A percentile compares a stretch with the other conserved stretches of the same genome.
Conservation (phyloP, 2,888 invertebrate species). For the Parthenolecanium corni region DNA sequence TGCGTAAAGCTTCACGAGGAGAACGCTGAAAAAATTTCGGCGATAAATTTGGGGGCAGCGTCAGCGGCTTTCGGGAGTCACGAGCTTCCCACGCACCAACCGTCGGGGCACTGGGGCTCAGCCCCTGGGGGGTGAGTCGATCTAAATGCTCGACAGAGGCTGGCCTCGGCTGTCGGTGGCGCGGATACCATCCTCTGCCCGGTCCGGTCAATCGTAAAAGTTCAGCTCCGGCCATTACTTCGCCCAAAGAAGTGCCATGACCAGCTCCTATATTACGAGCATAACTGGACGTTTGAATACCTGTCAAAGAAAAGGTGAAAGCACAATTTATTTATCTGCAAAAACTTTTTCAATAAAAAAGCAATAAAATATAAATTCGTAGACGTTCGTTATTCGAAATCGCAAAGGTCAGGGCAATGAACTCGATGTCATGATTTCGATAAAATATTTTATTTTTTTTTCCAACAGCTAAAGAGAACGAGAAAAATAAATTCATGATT, state of each 20-base stretch:
- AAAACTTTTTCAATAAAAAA: too few relatives aligned
- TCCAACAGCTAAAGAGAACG: too few relatives aligned
- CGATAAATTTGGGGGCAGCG: conserved; percentile 76
- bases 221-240: conserved; percentile 61
- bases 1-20: conserved; percentile 70
- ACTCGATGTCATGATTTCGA: too few relatives aligned
- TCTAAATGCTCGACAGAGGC: conserved; percentile 78
- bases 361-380: too few relatives aligned
- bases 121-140: conserved; percentile 49
- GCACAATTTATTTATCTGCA: too few relatives aligned
- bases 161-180: conserved; percentile 47
- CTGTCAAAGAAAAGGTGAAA: background rate
- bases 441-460: too few relatives aligned
- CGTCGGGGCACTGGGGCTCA: conserved; percentile 32
- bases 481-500: too few relatives aligned
- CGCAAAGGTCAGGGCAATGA: too few relatives aligned
- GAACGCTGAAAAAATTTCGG: conserved; percentile 84
- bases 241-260: conserved; percentile 38
- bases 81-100: conserved; percentile 38
- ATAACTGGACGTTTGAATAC: conserved; percentile 24
- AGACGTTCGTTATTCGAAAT: too few relatives aligned
- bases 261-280: conserved; percentile 29
- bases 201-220: conserved; percentile 65
- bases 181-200: conserved; percentile 59
- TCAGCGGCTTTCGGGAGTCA: conserved; percentile 61